phyloP scores from a whole-genome alignment of 2,888 invertebrate genomes.

The Andrena fulva region DNA sequence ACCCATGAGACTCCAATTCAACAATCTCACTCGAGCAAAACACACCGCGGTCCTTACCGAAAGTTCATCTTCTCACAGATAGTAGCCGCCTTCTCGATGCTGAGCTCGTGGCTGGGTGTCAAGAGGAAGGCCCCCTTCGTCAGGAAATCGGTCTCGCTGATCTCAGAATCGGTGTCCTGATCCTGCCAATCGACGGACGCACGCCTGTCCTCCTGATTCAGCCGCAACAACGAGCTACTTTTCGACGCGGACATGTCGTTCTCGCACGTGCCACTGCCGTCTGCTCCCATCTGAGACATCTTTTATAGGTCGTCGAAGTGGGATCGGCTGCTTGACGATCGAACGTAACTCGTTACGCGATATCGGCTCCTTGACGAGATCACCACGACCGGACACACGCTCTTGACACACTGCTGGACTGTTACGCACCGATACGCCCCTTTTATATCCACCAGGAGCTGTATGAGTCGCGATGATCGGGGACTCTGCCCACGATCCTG shows the following conservation, averaged over 20 bases:
- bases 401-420: constrained; percentile 54
- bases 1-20: not conserved
- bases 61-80: constrained; percentile 96
- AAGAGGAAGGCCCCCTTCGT: constrained; percentile 93
- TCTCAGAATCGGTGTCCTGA: constrained; percentile 92
- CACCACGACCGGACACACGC: constrained; percentile 51
- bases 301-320: constrained; percentile 74
- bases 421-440: constrained; percentile 60
- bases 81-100: constrained; percentile 93
- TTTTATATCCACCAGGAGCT: constrained; percentile 53
- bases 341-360: constrained; percentile 64
- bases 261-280: constrained; percentile 78
- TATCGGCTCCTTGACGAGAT: constrained; percentile 61
- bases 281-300: constrained; percentile 79
- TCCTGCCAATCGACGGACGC: constrained; percentile 85
- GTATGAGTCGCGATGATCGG: constrained; percentile 10
- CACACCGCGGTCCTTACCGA: constrained; percentile 73
- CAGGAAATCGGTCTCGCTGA: constrained; percentile 91
- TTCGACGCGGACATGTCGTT: constrained; percentile 82
- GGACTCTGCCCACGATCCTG: constrained; percentile 36
- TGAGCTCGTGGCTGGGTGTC: constrained; percentile 94
- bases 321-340: constrained; percentile 56
- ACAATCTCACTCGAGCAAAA: not conserved
- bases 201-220: constrained; percentile 84
- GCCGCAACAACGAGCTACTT: constrained; percentile 78